Conservation (phyloP, 2,113 vertebrate genomes). For the Heteronetta atricapilla region DNA sequence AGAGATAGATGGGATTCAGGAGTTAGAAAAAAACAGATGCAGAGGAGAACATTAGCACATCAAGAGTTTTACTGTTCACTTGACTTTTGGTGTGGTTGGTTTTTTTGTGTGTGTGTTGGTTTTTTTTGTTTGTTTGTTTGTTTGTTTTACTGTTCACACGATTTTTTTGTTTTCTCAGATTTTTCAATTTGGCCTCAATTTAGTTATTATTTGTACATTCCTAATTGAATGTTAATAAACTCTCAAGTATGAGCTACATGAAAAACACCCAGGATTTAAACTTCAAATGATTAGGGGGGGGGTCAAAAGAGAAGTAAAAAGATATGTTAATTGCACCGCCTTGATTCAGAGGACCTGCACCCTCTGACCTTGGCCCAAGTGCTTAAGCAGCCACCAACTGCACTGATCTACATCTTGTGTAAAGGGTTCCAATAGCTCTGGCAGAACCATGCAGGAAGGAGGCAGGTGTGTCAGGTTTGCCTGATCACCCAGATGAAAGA, state of each 20-base stretch:
- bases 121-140: too few species aligned
- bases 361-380: neutral
- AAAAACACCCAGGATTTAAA: neutral
- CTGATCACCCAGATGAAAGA: neutral
- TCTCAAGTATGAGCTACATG: neutral
- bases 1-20: neutral
- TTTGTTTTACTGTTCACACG: too few species aligned
- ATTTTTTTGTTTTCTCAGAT: fast-evolving
- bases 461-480: neutral
- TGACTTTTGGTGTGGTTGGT: too few species aligned
- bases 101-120: too few species aligned
- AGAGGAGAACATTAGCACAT: neutral
- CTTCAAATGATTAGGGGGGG: neutral
- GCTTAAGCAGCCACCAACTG: neutral
- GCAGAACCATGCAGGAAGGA: neutral
- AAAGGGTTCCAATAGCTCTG: neutral
- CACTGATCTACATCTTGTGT: neutral
- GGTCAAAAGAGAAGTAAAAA: neutral
- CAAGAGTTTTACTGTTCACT: neutral
- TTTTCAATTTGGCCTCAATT: neutral
- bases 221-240: neutral
- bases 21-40: neutral
- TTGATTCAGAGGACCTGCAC: neutral
- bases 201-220: neutral
- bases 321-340: neutral